Evolutionary conservation across 2,797 vertebrate genomes (phyloP).

Genomic region (Hemibagrus guttatus): DNA sequence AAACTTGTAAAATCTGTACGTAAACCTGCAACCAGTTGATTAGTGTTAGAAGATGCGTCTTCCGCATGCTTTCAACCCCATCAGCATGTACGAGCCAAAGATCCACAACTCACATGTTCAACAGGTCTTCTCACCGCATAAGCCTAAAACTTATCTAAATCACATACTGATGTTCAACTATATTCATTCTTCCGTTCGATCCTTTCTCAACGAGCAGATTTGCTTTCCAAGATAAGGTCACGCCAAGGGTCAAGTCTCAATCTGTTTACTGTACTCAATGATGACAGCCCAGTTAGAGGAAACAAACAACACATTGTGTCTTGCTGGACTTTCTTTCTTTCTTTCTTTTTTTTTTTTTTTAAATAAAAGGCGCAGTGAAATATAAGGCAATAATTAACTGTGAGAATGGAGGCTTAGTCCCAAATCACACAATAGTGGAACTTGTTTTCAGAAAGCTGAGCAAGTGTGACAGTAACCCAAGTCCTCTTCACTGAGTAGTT

Average conservation of each 20-base stretch:
- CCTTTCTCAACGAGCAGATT: constrained; percentile 61
- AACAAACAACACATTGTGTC: constrained; percentile 61
- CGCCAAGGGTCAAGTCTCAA: constrained; percentile 65
- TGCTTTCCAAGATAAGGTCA: constrained; percentile 63
- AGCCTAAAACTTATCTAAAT: constrained; percentile 67
- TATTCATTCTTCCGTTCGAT: neutral
- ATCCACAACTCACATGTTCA: constrained; percentile 54
- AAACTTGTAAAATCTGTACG: neutral
- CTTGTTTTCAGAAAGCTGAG: constrained; percentile 42
- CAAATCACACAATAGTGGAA: constrained; percentile 55
- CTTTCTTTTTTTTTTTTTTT: constrained; percentile 10
- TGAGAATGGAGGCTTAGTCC: constrained; percentile 50
- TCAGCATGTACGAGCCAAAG: neutral
- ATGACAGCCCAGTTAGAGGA: constrained; percentile 61
- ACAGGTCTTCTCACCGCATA: constrained; percentile 71
- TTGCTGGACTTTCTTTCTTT: constrained; percentile 46
- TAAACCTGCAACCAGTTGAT: neutral
- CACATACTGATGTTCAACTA: constrained; percentile 61
- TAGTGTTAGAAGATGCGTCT: no score
- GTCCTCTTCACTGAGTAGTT: constrained; percentile 17
- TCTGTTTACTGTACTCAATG: constrained; percentile 66
- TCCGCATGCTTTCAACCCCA: no score
- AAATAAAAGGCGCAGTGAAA: constrained; percentile 56
- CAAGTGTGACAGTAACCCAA: constrained; percentile 9
- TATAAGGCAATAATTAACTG: constrained; percentile 56